A percentile compares a stretch with the other conserved stretches of the same genome.
These are phyloP conservation scores for Mercenaria mercenaria DNA, from an alignment of 1,140 invertebrate genomes.

Conservation along the genomic window DNA sequence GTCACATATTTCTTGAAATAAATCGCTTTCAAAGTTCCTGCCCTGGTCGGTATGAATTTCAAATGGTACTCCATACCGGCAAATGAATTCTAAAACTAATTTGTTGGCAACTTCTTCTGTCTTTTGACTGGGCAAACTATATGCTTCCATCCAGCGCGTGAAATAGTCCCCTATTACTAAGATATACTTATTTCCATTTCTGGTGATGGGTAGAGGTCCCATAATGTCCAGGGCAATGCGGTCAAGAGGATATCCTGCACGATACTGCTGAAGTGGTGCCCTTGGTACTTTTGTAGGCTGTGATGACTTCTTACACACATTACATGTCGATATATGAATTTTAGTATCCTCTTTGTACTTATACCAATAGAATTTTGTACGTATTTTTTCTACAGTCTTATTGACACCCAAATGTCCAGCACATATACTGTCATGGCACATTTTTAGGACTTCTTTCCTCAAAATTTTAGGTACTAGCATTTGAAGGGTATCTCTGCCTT, in stretches of 20 bases:
- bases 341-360: conserved; percentile 35
- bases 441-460: conserved; percentile 51
- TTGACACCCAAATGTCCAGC: conserved; percentile 57
- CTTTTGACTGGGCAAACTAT: conserved; percentile 8
- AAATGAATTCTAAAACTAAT: conserved; percentile 19
- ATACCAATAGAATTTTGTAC: conserved; percentile 61
- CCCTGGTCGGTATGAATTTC: conserved; percentile 45
- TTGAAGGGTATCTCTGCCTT: not conserved
- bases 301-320: conserved; percentile 39
- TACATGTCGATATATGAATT: conserved; percentile 15
- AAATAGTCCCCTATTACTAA: conserved; percentile 63
- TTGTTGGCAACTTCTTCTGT: conserved; percentile 39
- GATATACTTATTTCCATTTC: conserved; percentile 45
- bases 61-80: not conserved
- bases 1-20: conserved; percentile 36
- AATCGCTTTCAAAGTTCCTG: conserved; percentile 21
- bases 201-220: conserved; percentile 17
- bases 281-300: not conserved
- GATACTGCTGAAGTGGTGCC: conserved; percentile 23
- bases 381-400: conserved; percentile 60
- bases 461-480: conserved; percentile 61
- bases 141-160: conserved; percentile 54
- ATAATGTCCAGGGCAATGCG: conserved; percentile 24
- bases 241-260: conserved; percentile 13
- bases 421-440: conserved; percentile 48